phyloP scores from a whole-genome alignment of 2,888 invertebrate species.

The Eupeodes luniger region DNA sequence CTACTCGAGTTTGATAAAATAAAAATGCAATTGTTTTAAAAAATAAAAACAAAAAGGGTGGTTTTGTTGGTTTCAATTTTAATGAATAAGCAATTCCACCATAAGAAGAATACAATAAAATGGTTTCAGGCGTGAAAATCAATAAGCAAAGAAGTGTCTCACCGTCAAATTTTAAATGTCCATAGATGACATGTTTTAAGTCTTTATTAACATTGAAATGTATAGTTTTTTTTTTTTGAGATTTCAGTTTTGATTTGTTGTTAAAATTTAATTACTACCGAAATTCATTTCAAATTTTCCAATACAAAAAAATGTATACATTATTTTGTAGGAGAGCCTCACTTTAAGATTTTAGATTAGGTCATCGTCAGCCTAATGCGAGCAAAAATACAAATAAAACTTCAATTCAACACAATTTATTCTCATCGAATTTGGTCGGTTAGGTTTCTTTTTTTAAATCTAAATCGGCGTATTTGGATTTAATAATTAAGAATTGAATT shows the following conservation, averaged over 20 bases:
- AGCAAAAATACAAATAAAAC: neutral
- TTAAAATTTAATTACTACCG: neutral
- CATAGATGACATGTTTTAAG: neutral
- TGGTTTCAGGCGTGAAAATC: slow-evolving; percentile 35
- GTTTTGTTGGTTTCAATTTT: neutral
- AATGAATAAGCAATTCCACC: slow-evolving; percentile 27
- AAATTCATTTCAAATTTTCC: neutral
- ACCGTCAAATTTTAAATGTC: slow-evolving; percentile 26
- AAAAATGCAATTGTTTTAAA: slow-evolving; percentile 10
- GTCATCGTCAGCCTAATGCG: slow-evolving; percentile 58
- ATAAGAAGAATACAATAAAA: slow-evolving; percentile 7
- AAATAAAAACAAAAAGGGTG: slow-evolving; percentile 26
- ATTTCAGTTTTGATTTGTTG: neutral
- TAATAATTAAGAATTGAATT: neutral
- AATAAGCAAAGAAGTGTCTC: slow-evolving; percentile 56
- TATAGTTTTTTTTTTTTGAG: neutral
- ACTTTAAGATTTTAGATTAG: slow-evolving; percentile 59
- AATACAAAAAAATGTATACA: neutral
- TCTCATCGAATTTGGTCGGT: neutral
- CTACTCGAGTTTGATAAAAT: neutral
- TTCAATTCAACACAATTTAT: neutral
- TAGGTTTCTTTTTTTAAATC: neutral
- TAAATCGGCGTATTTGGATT: neutral
- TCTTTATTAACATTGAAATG: neutral
- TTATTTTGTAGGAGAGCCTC: slow-evolving; percentile 12